Conservation (phyloP, 2,888 invertebrate genomes). For the Tortrix viridana region DNA sequence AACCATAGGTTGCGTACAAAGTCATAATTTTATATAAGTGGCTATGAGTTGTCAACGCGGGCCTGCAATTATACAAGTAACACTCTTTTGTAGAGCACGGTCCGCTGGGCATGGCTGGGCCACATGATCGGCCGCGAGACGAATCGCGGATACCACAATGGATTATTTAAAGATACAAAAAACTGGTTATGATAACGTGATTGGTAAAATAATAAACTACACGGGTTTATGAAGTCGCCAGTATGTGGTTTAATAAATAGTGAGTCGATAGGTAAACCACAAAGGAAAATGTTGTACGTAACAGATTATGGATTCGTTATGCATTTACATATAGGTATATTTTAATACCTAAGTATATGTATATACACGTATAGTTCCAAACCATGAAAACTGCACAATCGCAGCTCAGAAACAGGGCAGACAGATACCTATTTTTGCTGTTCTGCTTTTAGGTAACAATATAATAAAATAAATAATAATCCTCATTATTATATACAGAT, state of each 20-base stretch:
- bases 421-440: no score
- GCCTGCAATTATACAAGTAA: slow-evolving; percentile 57
- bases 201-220: neutral
- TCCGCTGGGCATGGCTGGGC: slow-evolving; percentile 56
- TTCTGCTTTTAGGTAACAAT: neutral
- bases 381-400: no score
- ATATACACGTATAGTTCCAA: no score
- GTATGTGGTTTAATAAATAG: no score
- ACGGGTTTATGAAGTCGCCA: no score
- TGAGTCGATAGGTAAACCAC: no score
- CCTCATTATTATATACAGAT: neutral
- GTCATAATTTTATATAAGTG: slow-evolving; percentile 40
- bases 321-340: no score
- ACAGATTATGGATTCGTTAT: no score
- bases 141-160: slow-evolving; percentile 41
- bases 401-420: no score
- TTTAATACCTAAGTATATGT: no score
- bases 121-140: slow-evolving; percentile 52
- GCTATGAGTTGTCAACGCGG: slow-evolving; percentile 51
- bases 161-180: slow-evolving; percentile 33
- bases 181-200: neutral
- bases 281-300: no score
- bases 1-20: slow-evolving; percentile 3
- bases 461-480: neutral
- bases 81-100: slow-evolving; percentile 52